phyloP scores from a whole-genome alignment of 2,888 invertebrate genomes.

The Glaucopsyche alexis region DNA sequence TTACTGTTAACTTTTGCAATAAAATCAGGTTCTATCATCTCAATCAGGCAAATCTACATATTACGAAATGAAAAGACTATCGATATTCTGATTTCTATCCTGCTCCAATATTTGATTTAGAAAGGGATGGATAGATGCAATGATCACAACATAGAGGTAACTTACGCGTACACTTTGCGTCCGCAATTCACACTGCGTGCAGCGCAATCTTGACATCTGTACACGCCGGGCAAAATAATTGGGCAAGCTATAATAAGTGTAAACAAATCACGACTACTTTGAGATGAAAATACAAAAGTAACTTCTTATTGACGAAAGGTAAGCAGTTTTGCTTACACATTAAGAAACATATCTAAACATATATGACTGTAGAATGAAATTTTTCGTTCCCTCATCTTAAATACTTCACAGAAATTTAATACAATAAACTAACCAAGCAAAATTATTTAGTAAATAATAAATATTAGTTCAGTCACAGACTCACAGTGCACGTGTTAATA shows the following conservation, averaged over 20 bases:
- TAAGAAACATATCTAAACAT: neutral
- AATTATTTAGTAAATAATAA: neutral
- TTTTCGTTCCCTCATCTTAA: neutral
- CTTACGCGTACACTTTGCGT: constrained; percentile 65
- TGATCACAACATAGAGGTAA: constrained; percentile 39
- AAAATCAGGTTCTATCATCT: no score
- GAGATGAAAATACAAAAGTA: neutral
- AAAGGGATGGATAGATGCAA: constrained; percentile 6
- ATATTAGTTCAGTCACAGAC: neutral
- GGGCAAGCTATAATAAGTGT: neutral
- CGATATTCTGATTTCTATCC: neutral
- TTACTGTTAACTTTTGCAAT: no score
- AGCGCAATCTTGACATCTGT: constrained; percentile 67
- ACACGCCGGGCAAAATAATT: constrained; percentile 31
- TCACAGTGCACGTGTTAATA: neutral
- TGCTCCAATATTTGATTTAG: neutral
- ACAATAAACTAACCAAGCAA: neutral
- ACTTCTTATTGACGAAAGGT: neutral
- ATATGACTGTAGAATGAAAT: neutral
- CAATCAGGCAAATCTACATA: no score
- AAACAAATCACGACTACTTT: neutral
- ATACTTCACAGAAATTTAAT: neutral
- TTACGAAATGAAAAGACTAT: no score
- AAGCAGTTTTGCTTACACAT: neutral
- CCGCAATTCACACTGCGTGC: constrained; percentile 59